A percentile compares a stretch with the other conserved stretches of the same genome.
Conservation (phyloP, 2,797 vertebrate genomes). For the Parauchenoglanis punctatus region DNA sequence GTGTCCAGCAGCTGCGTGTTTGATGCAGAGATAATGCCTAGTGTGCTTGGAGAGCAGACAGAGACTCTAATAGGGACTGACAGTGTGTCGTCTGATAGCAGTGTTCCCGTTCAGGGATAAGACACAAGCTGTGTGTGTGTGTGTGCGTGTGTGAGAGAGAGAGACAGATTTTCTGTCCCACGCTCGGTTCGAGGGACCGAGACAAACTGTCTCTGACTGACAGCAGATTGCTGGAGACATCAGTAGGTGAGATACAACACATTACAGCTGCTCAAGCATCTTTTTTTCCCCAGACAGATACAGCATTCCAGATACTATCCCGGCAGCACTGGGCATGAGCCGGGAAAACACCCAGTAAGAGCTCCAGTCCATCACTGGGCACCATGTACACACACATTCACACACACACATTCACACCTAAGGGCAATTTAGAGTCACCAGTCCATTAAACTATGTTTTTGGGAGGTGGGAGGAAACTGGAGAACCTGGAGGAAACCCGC, state of each 20-base stretch:
- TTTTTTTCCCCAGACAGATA: neutral
- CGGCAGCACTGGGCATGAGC: neutral
- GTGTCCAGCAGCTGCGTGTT: neutral
- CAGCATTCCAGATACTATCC: neutral
- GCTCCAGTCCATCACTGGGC: neutral
- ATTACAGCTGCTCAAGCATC: neutral
- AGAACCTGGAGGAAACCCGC: neutral
- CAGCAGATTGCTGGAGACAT: neutral
- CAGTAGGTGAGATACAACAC: neutral
- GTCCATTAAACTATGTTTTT: neutral
- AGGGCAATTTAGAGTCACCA: neutral
- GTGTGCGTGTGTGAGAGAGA: conserved; percentile 40
- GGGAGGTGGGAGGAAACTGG: neutral
- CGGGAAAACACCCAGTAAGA: neutral
- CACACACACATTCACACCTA: neutral
- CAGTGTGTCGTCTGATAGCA: conserved; percentile 20
- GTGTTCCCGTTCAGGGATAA: neutral
- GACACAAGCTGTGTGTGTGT: neutral
- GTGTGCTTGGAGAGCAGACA: neutral
- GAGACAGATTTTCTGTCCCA: conserved; percentile 7
- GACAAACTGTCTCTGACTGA: neutral
- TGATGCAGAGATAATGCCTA: neutral
- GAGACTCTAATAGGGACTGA: conserved; percentile 36
- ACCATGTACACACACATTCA: neutral
- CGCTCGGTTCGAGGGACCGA: conserved; percentile 2